Evolutionary conservation across 2,113 vertebrate species (phyloP).

Genomic region (Argyrosomus japonicus): DNA sequence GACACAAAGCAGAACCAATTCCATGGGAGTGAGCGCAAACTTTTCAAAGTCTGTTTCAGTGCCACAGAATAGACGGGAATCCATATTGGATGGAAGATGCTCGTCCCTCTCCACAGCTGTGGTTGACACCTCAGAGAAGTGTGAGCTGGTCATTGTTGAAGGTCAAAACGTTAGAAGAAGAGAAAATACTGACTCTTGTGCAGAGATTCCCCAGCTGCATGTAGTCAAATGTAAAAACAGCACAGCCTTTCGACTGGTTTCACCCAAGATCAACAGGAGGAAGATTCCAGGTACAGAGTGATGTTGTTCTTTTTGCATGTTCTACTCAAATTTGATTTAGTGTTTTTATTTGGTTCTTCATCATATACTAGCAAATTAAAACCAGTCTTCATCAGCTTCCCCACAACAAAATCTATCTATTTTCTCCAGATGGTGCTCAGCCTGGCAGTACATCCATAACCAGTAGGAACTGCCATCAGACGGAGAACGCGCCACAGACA

Average conservation of each 20-base stretch:
- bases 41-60: background rate
- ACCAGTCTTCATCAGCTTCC: background rate
- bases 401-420: conserved; percentile 13
- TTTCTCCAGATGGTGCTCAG: conserved; percentile 71
- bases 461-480: conserved; percentile 52
- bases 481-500: conserved; percentile 23
- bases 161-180: conserved; percentile 70
- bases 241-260: conserved; percentile 84
- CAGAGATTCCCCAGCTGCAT: conserved; percentile 81
- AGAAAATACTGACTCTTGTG: conserved; percentile 39
- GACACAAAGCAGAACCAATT: conserved; percentile 27
- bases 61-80: conserved; percentile 39
- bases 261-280: conserved; percentile 85
- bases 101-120: conserved; percentile 80
- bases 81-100: conserved; percentile 56
- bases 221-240: conserved; percentile 87
- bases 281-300: conserved; percentile 86
- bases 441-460: conserved; percentile 38
- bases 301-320: background rate
- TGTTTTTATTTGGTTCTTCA: background rate
- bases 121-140: conserved; percentile 83
- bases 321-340: conserved; percentile 5
- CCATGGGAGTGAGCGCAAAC: background rate
- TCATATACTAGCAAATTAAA: background rate
- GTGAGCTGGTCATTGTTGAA: conserved; percentile 85